These are phyloP conservation scores for Trogon surrucura DNA, from an alignment of 2,113 vertebrate species.

Conservation along the genomic window DNA sequence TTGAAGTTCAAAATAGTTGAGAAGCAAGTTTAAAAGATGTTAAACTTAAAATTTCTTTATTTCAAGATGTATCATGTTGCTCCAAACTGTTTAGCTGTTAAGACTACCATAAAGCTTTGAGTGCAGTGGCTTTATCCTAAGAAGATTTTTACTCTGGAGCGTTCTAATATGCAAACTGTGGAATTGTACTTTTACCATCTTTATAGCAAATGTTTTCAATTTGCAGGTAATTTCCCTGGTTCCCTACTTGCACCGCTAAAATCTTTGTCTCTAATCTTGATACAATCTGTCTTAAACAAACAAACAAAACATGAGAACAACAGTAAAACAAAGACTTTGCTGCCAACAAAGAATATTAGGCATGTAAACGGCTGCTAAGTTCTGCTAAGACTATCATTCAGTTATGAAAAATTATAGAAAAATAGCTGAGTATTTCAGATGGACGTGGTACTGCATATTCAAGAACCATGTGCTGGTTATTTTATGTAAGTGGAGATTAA, in stretches of 20 bases:
- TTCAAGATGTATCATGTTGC: background rate
- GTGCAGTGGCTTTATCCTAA: background rate
- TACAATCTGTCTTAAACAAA: background rate
- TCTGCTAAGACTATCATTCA: background rate
- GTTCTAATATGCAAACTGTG: background rate
- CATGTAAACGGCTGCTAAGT: background rate
- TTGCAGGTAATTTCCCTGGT: background rate
- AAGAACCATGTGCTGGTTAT: background rate
- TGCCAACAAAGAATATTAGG: background rate
- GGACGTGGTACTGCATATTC: background rate
- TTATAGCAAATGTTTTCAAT: background rate
- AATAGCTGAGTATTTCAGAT: background rate
- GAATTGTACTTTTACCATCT: background rate
- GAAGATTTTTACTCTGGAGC: background rate
- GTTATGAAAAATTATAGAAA: background rate
- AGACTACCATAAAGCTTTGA: background rate
- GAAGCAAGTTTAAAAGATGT: background rate
- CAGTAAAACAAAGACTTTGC: background rate
- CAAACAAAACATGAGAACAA: too few species aligned
- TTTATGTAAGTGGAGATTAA: background rate
- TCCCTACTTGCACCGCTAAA: background rate
- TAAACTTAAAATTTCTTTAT: background rate
- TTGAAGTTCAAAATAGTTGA: background rate
- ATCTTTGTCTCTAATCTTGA: background rate
- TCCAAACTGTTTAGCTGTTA: background rate